These are phyloP conservation scores for Cyaniris semiargus DNA, from an alignment of 2,888 invertebrate species.

Conservation along the genomic window DNA sequence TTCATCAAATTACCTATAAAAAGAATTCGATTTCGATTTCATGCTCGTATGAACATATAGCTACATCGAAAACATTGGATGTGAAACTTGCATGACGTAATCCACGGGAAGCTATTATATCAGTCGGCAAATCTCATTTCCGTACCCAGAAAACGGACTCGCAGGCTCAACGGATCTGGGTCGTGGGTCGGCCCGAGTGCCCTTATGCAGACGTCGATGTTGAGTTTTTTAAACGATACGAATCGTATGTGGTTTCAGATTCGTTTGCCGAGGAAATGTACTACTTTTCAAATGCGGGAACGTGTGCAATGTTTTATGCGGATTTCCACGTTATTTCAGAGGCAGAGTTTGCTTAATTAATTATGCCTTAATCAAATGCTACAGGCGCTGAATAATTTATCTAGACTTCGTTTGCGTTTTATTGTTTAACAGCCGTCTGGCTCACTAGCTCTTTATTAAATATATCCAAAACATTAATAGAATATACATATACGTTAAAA, in stretches of 20 bases:
- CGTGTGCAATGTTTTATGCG: constrained; percentile 13
- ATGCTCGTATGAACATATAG: background rate
- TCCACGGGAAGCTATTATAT: constrained; percentile 72
- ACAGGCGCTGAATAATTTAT: background rate
- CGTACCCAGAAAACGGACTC: constrained; percentile 68
- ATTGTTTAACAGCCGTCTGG: background rate
- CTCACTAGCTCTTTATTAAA: background rate
- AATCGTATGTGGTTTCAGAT: constrained; percentile 11
- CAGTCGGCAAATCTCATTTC: constrained; percentile 76
- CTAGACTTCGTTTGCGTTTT: background rate
- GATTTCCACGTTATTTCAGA: constrained; percentile 16
- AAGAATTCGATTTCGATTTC: background rate
- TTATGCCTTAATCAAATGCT: constrained; percentile 6
- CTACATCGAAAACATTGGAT: background rate
- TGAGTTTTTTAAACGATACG: constrained; percentile 30
- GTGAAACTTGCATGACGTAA: constrained; percentile 48
- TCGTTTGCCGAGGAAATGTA: constrained; percentile 18
- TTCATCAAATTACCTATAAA: background rate
- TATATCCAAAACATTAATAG: background rate
- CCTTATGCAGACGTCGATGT: constrained; percentile 33
- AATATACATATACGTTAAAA: background rate
- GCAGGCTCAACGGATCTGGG: constrained; percentile 46
- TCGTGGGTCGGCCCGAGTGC: constrained; percentile 55
- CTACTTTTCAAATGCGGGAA: constrained; percentile 6
- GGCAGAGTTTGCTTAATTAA: constrained; percentile 5